These are phyloP conservation scores for Polyploca ridens DNA, from an alignment of 2,888 invertebrate genomes.

Conservation along the genomic window DNA sequence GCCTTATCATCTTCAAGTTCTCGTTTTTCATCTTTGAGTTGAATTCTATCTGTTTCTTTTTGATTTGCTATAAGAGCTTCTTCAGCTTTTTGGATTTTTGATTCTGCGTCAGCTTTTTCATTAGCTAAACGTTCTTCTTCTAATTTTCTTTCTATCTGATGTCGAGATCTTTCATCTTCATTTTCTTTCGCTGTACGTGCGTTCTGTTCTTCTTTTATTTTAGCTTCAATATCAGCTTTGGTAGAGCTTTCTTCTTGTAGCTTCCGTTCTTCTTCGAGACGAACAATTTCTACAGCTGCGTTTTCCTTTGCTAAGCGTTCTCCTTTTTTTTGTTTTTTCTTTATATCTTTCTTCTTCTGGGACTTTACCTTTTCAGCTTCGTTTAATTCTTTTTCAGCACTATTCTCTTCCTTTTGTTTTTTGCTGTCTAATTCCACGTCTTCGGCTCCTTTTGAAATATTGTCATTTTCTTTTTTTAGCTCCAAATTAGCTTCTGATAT, in stretches of 20 bases:
- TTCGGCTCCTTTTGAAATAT: conserved; percentile 19
- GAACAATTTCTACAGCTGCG: conserved; percentile 19
- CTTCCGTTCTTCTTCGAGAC: conserved; percentile 20
- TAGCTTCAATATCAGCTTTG: conserved; percentile 17
- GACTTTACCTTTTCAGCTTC: conserved; percentile 14
- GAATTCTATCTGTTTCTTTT: background rate
- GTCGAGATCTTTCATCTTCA: conserved; percentile 19
- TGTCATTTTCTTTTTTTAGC: conserved; percentile 24
- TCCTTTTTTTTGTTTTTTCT: conserved; percentile 12
- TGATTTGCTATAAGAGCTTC: conserved; percentile 18
- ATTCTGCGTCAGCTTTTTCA: conserved; percentile 12
- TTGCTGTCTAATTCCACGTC: conserved; percentile 16
- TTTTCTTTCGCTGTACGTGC: conserved; percentile 17
- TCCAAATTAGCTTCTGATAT: conserved; percentile 13
- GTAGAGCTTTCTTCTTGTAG: conserved; percentile 22
- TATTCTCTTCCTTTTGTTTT: conserved; percentile 17
- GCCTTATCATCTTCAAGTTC: background rate
- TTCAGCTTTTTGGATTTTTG: conserved; percentile 16
- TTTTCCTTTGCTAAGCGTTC: background rate
- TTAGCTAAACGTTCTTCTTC: conserved; percentile 14
- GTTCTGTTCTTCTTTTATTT: conserved; percentile 14
- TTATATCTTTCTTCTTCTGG: conserved; percentile 14
- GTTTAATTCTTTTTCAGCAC: conserved; percentile 18
- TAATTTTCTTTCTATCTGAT: conserved; percentile 24
- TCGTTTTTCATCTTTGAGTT: background rate